phyloP scores from a whole-genome alignment of 2,113 vertebrate genomes.

The Mystacornis crossleyi region DNA sequence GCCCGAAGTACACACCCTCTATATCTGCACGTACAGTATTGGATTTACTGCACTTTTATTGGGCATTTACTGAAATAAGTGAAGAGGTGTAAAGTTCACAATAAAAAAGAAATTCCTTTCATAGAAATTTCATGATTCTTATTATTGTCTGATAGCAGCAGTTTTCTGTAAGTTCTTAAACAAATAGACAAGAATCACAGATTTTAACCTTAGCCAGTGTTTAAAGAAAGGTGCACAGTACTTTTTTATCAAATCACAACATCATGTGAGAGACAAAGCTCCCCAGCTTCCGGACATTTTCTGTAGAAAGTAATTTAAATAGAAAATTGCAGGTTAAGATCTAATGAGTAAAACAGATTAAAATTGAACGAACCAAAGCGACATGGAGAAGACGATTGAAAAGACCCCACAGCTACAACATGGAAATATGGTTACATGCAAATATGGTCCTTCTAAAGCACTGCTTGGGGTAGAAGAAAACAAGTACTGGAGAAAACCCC shows the following conservation, averaged over 20 bases:
- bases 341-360: background rate
- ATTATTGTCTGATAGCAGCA: background rate
- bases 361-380: background rate
- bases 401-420: background rate
- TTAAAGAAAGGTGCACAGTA: background rate
- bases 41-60: background rate
- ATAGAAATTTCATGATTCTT: background rate
- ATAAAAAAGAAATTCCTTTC: background rate
- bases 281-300: background rate
- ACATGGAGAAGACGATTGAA: background rate
- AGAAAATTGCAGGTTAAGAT: background rate
- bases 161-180: background rate
- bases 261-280: background rate
- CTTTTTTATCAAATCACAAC: background rate
- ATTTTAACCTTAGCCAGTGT: background rate
- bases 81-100: constrained; percentile 10
- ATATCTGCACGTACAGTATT: background rate
- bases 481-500: background rate
- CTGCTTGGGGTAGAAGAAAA: background rate
- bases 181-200: background rate
- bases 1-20: background rate
- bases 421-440: background rate
- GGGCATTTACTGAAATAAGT: background rate
- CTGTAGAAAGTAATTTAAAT: background rate
- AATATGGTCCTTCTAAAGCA: background rate